Conservation (phyloP, 1,140 invertebrate species). For the Linepithema humile region DNA sequence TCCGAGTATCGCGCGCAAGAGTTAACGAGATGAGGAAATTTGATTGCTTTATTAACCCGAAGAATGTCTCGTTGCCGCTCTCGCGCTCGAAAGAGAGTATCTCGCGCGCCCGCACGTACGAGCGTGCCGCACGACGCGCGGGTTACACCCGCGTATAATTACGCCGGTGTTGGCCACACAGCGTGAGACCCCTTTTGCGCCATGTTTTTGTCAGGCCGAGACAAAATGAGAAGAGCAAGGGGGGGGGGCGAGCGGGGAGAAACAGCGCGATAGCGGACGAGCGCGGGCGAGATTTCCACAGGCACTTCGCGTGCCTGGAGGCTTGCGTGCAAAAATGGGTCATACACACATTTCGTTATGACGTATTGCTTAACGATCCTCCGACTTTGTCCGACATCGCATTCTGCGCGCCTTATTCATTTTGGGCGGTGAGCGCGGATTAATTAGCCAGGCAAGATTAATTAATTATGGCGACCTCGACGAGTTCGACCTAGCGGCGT, state of each 20-base stretch:
- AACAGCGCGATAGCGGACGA: too few species aligned
- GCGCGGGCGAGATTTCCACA: constrained; percentile 36
- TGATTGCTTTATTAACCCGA: constrained; percentile 34
- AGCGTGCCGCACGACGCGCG: neutral
- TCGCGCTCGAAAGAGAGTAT: neutral
- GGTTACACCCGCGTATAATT: constrained; percentile 34
- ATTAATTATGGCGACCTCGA: constrained; percentile 54
- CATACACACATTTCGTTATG: constrained; percentile 44
- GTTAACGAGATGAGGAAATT: constrained; percentile 22
- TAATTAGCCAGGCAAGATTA: constrained; percentile 39
- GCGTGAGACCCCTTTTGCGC: constrained; percentile 49
- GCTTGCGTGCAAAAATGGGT: constrained; percentile 46
- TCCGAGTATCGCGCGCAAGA: neutral
- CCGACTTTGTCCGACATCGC: constrained; percentile 6
- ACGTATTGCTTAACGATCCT: constrained; percentile 33
- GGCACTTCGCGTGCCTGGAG: constrained; percentile 26
- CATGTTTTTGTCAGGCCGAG: constrained; percentile 28
- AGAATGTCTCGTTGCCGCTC: neutral
- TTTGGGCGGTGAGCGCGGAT: constrained; percentile 5
- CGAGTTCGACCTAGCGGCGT: constrained; percentile 5
- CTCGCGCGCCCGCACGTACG: neutral
- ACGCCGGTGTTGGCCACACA: constrained; percentile 43
- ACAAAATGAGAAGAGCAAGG: neutral
- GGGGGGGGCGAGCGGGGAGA: neutral
- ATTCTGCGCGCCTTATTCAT: constrained; percentile 8